Conservation (phyloP, 2,113 vertebrate genomes). For the Tenrec ecaudatus region DNA sequence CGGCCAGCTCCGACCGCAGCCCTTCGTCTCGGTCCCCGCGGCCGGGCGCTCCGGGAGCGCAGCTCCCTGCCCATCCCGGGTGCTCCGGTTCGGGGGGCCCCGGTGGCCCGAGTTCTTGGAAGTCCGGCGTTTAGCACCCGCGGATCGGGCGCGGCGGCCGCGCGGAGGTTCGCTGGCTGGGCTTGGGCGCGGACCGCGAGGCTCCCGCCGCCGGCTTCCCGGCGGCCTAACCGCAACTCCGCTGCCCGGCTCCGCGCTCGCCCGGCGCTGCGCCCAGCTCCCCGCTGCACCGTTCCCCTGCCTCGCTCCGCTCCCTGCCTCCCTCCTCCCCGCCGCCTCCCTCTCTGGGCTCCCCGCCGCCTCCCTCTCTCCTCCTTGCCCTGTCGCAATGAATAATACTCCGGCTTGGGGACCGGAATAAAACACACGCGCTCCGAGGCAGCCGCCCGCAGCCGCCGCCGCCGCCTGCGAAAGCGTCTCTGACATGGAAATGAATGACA, state of each 20-base stretch:
- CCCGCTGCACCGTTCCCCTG: conserved; percentile 52
- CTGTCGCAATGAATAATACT: conserved; percentile 95
- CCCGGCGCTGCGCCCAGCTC: conserved; percentile 1
- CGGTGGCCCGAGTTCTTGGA: conserved; percentile 16
- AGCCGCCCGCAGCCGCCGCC: conserved; percentile 89
- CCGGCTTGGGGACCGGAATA: conserved; percentile 92
- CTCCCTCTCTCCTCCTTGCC: conserved; percentile 88
- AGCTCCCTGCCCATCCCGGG: conserved; percentile 43
- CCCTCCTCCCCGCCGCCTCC: conserved; percentile 73
- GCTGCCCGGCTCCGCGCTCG: conserved; percentile 69
- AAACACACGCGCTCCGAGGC: conserved; percentile 85
- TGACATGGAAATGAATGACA: conserved; percentile 95
- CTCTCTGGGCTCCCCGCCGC: conserved; percentile 78
- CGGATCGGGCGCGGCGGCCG: conserved; percentile 64
- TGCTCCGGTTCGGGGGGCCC: conserved; percentile 5
- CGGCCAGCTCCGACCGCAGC: conserved; percentile 43
- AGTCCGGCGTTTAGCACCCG: conserved; percentile 11
- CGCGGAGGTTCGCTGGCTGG: conserved; percentile 1
- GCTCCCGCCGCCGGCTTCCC: conserved; percentile 57
- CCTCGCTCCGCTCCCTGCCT: conserved; percentile 73
- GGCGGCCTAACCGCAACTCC: conserved; percentile 57
- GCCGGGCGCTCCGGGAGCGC: background rate
- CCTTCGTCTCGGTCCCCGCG: background rate
- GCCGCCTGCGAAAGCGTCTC: conserved; percentile 83
- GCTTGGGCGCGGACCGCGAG: conserved; percentile 37